Conservation (phyloP, 2,888 invertebrate species). For the Chrysina gloriosa region DNA sequence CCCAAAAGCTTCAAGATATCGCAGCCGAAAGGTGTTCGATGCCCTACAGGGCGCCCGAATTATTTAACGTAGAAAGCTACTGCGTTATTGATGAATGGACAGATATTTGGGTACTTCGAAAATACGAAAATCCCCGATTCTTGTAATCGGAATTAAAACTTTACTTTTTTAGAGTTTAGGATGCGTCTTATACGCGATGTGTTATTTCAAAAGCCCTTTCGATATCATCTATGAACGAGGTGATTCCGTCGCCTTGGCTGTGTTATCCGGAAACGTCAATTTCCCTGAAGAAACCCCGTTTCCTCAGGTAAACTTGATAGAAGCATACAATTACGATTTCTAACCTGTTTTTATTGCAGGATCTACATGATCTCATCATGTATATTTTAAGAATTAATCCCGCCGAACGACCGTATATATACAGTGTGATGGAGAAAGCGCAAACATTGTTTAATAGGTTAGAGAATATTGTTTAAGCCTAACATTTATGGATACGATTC, state of each 20-base stretch:
- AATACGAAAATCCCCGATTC: neutral
- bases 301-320: slow-evolving; percentile 66
- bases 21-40: slow-evolving; percentile 89
- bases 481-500: neutral
- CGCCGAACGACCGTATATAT: slow-evolving; percentile 81
- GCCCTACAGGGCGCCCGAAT: slow-evolving; percentile 88
- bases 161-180: slow-evolving; percentile 77
- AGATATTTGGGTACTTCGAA: slow-evolving; percentile 81
- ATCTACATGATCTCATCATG: slow-evolving; percentile 75
- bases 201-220: slow-evolving; percentile 87
- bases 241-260: slow-evolving; percentile 88
- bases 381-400: slow-evolving; percentile 81
- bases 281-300: slow-evolving; percentile 78
- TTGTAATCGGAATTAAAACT: too few species aligned
- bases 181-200: slow-evolving; percentile 86
- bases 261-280: slow-evolving; percentile 78
- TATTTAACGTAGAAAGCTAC: slow-evolving; percentile 86
- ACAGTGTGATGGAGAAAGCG: slow-evolving; percentile 75
- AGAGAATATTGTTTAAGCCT: slow-evolving; percentile 66
- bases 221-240: slow-evolving; percentile 86
- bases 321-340: slow-evolving; percentile 9
- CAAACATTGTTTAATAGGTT: slow-evolving; percentile 70
- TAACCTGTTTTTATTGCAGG: slow-evolving; percentile 65
- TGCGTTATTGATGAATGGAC: slow-evolving; percentile 84
- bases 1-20: slow-evolving; percentile 79